Evolutionary conservation across 2,797 vertebrate genomes (phyloP), one percentile per base, ranked within the genome.

Genomic region (Halcyon badia): DNA sequence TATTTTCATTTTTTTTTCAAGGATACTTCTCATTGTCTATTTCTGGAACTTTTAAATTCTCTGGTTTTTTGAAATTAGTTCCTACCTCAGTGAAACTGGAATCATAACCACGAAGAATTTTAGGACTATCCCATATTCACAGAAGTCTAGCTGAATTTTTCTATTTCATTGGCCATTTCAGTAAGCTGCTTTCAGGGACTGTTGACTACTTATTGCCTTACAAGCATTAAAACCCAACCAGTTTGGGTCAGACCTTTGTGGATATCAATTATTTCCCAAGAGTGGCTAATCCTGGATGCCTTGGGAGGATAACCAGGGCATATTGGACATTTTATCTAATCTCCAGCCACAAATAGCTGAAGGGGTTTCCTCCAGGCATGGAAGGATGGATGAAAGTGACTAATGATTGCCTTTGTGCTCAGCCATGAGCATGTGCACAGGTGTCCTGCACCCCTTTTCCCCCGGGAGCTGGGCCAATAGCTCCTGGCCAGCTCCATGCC

Each of bases 41-140:
- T 72, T 71, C 61, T 85, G n/a, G 28, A 82, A 33, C 22, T 84
- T 83, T n/a, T 17, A 76, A 57, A 16, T 41, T 78, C 12, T 54
- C 28, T 62, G n/a, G 18, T 57, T 90, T 86, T 86, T 54, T 8
- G 2, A 72, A 89, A 39, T 21, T 24, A 8, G 33, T 78, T 88
- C 14, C 12, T 46, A 24, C 52, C 26, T 54, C 0, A 0, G 10
- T 68, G 76, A 91, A 81, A 75, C 15, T 2, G 5, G n/a, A 48
- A 76, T 41, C 13, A 48, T 56, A 77, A 39, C 17, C 5, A 3
- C 12, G 75, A 75, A 65, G 48, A 52, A 26, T 11, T 62, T 3
- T 28, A 87, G 60, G 26, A 39, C 28, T 60, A 64, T 25, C 22
- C 14, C 4, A 16, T 49, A 75, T 42, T 33, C 30, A 37, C 8